phyloP scores from a whole-genome alignment of 2,888 invertebrate genomes.

The Temnothorax ravouxi region DNA sequence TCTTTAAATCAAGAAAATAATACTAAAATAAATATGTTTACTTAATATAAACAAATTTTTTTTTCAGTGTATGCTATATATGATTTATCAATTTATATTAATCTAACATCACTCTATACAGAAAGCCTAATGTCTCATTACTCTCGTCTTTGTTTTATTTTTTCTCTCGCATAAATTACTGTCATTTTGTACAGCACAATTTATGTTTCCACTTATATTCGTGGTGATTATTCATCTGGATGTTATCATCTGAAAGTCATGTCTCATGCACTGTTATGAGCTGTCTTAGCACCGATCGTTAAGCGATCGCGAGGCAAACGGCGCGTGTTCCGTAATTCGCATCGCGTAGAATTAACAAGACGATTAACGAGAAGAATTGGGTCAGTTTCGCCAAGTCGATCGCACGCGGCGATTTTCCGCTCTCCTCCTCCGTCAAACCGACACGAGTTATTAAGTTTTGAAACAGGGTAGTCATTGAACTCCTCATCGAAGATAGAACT shows the following conservation, averaged over 20 bases:
- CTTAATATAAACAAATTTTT: too few relatives aligned
- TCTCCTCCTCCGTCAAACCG: conserved; percentile 45
- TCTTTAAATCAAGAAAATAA: too few relatives aligned
- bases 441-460: conserved; percentile 42
- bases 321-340: conserved; percentile 51
- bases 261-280: not conserved
- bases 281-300: not conserved
- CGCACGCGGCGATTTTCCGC: conserved; percentile 55
- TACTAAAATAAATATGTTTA: too few relatives aligned
- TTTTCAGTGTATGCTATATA: too few relatives aligned
- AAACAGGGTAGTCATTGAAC: conserved; percentile 65
- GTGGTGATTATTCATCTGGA: not conserved
- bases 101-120: not conserved
- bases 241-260: conserved; percentile 2
- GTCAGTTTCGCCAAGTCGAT: conserved; percentile 58
- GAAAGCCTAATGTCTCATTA: not conserved
- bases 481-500: conserved; percentile 46
- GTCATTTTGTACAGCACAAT: not conserved
- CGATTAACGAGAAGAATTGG: conserved; percentile 65
- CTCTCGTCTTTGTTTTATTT: not conserved
- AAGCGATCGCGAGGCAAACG: conserved; percentile 55
- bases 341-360: conserved; percentile 61
- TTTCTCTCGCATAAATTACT: not conserved
- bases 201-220: not conserved
- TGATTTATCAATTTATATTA: conserved; percentile 1